Percentiles rank a stretch among this genome's conserved stretches.
Evolutionary conservation across 2,888 invertebrate genomes (phyloP).

Genomic region (Sipha maydis): DNA sequence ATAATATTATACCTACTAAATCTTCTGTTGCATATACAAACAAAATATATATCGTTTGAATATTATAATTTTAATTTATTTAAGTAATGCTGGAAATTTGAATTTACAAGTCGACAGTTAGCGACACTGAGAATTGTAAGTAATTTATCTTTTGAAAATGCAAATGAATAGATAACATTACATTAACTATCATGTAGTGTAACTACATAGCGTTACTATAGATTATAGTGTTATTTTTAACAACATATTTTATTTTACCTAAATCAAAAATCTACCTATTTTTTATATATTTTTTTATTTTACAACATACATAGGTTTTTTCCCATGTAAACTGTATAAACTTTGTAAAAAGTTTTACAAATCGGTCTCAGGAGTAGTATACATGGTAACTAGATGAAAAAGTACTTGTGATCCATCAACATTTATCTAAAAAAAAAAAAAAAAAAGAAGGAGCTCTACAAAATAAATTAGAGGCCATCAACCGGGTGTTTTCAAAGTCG

Average conservation of each 20-base stretch:
- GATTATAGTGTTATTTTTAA: not conserved
- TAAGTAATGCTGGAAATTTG: not conserved
- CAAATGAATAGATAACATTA: not conserved
- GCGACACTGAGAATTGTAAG: not conserved
- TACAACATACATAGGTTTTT: not conserved
- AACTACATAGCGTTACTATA: not conserved
- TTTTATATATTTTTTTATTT: not conserved
- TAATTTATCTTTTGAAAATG: not conserved
- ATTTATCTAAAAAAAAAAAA: constrained; percentile 6
- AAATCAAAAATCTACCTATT: constrained; percentile 15
- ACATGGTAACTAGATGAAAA: constrained; percentile 14
- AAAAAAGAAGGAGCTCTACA: constrained; percentile 28
- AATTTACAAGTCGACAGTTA: not conserved
- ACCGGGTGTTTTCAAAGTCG: constrained; percentile 22
- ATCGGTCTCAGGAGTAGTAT: constrained; percentile 30
- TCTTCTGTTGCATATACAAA: not conserved
- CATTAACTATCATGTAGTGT: not conserved
- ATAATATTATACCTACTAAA: not conserved
- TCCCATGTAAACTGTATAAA: constrained; percentile 34
- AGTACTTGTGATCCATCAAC: constrained; percentile 40
- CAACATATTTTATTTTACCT: not conserved
- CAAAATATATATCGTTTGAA: not conserved
- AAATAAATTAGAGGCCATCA: constrained; percentile 45
- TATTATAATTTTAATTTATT: not conserved
- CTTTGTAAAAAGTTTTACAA: constrained; percentile 30